A percentile compares a stretch with the other conserved stretches of the same genome.
These are phyloP conservation scores for Pyxicephalus adspersus DNA, from an alignment of 2,113 vertebrate species.

Conservation along the genomic window DNA sequence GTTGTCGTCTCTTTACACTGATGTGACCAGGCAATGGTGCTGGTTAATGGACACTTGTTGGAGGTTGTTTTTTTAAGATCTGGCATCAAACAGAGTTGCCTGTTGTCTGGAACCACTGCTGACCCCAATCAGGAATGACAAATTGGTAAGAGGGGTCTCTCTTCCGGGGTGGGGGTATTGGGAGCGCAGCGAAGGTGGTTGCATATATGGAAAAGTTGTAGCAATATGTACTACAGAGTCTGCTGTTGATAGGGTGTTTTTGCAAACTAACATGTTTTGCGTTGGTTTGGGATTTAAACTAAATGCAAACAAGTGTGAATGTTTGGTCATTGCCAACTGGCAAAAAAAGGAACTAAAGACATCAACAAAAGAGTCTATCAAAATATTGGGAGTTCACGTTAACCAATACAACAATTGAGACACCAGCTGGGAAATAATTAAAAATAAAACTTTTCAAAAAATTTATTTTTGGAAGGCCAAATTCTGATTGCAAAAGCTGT, in stretches of 20 bases:
- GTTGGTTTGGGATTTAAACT: not conserved
- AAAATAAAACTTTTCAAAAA: not conserved
- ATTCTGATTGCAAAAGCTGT: no score
- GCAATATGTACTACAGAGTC: not conserved
- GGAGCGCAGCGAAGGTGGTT: no score
- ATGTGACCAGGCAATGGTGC: no score
- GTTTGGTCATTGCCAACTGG: not conserved
- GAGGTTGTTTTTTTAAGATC: no score
- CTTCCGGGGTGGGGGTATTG: no score
- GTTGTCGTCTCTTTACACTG: no score
- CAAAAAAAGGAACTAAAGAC: not conserved
- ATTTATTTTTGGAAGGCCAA: no score
- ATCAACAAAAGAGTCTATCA: not conserved
- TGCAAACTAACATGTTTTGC: not conserved
- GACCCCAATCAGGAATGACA: not conserved
- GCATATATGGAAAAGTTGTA: not conserved
- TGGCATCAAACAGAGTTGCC: no score
- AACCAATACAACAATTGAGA: not conserved
- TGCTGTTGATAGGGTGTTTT: not conserved
- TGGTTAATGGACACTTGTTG: no score
- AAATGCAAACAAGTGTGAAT: not conserved
- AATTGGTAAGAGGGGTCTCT: not conserved
- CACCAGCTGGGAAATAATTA: not conserved
- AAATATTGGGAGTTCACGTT: not conserved
- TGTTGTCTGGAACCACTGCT: no score